Percentiles rank a stretch among this genome's conserved stretches.
Evolutionary conservation across 2,797 vertebrate genomes (phyloP).

Genomic region (Sebastes kiyomatsui): DNA sequence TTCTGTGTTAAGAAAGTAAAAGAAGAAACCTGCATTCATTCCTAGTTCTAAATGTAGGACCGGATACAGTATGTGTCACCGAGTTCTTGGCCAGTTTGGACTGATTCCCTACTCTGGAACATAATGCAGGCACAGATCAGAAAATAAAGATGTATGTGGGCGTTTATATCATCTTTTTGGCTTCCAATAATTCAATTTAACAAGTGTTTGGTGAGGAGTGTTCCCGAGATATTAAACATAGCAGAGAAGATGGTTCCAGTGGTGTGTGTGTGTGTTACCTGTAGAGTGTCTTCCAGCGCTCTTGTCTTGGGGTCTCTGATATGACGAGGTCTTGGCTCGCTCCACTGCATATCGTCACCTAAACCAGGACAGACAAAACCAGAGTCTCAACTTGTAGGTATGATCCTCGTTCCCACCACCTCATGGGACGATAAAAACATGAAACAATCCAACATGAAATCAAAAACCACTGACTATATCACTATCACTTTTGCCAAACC

Average conservation of each 20-base stretch:
- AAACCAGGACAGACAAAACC: constrained; percentile 54
- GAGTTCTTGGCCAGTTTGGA: not conserved
- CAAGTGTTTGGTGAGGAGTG: not conserved
- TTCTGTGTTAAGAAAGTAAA: not conserved
- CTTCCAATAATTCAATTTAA: not conserved
- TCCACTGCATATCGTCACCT: constrained; percentile 94
- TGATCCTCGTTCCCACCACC: not conserved
- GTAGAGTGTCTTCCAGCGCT: constrained; percentile 90
- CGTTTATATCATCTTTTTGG: not conserved
- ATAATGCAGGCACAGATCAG: not conserved
- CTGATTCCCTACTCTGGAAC: not conserved
- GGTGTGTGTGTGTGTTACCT: constrained; percentile 80
- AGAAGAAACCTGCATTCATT: not conserved
- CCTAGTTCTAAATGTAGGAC: not conserved
- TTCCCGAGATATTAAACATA: not conserved
- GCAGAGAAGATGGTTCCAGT: not conserved
- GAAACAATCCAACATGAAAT: not conserved
- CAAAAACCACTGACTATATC: not conserved
- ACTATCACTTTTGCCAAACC: not conserved
- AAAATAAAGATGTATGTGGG: not conserved
- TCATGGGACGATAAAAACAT: no score
- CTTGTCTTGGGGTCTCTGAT: constrained; percentile 93
- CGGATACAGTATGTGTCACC: not conserved
- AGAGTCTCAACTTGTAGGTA: not conserved
- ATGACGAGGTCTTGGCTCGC: constrained; percentile 90